Evolutionary conservation across 1,140 invertebrate genomes (phyloP), one percentile per base, ranked within the genome.

Genomic region (Hylaeus volcanicus): DNA sequence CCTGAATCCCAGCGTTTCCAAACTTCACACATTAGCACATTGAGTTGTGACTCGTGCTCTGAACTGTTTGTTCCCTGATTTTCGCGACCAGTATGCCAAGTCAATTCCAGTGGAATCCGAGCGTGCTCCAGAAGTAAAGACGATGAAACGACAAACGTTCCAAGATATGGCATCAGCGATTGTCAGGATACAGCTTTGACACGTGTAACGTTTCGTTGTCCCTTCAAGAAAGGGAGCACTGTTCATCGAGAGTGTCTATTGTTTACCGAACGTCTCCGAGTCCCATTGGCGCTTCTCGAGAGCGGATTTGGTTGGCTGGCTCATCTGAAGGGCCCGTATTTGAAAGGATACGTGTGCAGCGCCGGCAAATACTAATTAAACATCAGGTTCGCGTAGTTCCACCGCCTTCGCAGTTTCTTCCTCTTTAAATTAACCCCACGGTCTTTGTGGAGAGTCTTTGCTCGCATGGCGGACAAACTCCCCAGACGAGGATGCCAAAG

Each of bases 381-480:
- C 64, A 65, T 26, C 15, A 12, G 5, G n/a, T 51, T n/a, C 60
- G 60, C 43, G 37, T 66, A 78, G 69, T 79, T 64, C 53, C 66
- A 8, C 14, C 75, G 68, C 45, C 56, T 41, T 63, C 45, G 11
- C 26, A 51, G 66, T 79, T 79, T 56, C 70, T 65, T 74, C 51
- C 53, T 39, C 71, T 74, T 65, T 56, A 58, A 79, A 79, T 74
- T 66, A 74, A 55, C 63, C 66, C 15, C 37, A 1, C 26, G 41
- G 12, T 41, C 53, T 55, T 26, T 26, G 60, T 12, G 71, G 63
- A 45, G 9, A 6, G 43, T 48, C 12, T 39, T 37, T 37, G 68
- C 5, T 39, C 37, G 68, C 41, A 5, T 14, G 45, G 12, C 5
- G 69, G 41, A 39, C 45, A 60, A 74, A 79, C 70, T 73, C 60